These are phyloP conservation scores for Mionectes macconnelli DNA, from an alignment of 2,113 vertebrate genomes.

Conservation along the genomic window DNA sequence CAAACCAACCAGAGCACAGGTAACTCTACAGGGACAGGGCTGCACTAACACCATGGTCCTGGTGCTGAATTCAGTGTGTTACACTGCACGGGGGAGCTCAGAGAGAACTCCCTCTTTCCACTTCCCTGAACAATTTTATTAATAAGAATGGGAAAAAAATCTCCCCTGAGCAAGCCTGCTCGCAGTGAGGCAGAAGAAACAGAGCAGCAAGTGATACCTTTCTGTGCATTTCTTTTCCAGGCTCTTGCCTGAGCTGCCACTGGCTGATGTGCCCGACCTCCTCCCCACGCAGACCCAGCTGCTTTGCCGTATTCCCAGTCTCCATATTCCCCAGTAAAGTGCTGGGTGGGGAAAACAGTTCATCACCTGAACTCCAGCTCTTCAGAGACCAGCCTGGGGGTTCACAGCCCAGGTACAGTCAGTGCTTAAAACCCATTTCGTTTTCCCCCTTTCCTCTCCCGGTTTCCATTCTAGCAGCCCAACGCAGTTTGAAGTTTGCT, in stretches of 20 bases:
- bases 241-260: background rate
- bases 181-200: rapidly evolving
- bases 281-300: background rate
- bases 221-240: background rate
- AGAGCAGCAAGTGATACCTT: background rate
- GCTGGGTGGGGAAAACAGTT: background rate
- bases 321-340: background rate
- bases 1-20: background rate
- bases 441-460: background rate
- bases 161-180: background rate
- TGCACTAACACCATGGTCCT: rapidly evolving
- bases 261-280: rapidly evolving
- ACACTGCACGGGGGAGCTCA: background rate
- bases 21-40: background rate
- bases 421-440: rapidly evolving
- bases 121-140: background rate
- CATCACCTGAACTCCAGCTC: background rate
- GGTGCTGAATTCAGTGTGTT: background rate
- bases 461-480: background rate
- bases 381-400: background rate
- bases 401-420: background rate
- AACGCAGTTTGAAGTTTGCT: background rate
- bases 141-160: background rate
- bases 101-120: background rate
- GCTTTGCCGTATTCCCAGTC: background rate